Base-by-base conservation (phyloP, 1,140 invertebrate genomes). In the Drosophila sp. region DNA sequence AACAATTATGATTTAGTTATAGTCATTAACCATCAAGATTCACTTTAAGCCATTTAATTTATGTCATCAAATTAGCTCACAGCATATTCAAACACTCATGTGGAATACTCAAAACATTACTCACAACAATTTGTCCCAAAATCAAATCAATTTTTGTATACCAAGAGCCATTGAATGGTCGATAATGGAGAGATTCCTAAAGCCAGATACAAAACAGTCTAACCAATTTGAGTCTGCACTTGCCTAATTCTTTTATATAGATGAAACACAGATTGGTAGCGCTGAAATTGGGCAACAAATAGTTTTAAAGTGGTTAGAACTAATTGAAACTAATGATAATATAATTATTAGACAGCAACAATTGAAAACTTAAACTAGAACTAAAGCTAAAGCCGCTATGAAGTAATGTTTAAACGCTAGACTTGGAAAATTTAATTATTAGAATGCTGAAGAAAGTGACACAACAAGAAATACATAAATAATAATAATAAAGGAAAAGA, bases 1-100 rank as follows among this genome's bases (percentile, higher is more conserved):
- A 78, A 45, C 78, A 45, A 51, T 50, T 70, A 74, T 61, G 3
- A 40, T 72, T 67, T 76, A 81, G 45, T 64, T 80, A 82, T 70
- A 43, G 46, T 50, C 46, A 50, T 50, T 13, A 14, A 11, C 27
- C 4, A 50, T 50, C 46, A 32, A 50, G 13, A 14, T 32, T 50
- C 57, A 57, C 58, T 59, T 34, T 34, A 57, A 7, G 45, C 54
- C 58, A 67, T 25, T 46, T 41, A 51, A 62, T 36, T 62, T 62
- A 45, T 62, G 27, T 59, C 27, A 43, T 29, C 48, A 8, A 16
- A 11, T 65, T 65, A 56, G 32, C 36, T 46, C 25, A 21, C 9
- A 40, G 11, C 32, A 53, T 7, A 50, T 53, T 45, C 16, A 11
- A 45, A 21, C 21, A 50, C 18, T 27, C 18, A 32, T 40, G 14